Evolutionary conservation across 1,140 invertebrate species (phyloP).

Genomic region (Lerema accius): DNA sequence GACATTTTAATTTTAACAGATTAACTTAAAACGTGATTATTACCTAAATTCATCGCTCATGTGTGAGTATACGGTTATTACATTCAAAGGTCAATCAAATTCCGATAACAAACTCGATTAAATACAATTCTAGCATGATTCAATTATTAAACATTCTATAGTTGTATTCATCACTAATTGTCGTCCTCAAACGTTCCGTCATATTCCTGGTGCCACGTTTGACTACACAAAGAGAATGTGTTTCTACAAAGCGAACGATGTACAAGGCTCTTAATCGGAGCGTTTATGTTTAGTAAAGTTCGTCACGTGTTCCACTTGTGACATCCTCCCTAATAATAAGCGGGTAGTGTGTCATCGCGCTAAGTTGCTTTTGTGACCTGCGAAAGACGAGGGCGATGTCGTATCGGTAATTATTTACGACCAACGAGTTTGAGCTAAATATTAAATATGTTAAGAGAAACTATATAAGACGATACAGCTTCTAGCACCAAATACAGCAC

Average conservation of each 20-base stretch:
- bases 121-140: no score
- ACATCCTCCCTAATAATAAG: conserved; percentile 22
- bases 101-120: no score
- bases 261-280: conserved; percentile 20
- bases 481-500: no score
- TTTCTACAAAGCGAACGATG: conserved; percentile 22
- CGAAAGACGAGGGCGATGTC: neutral
- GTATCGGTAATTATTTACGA: neutral
- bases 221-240: conserved; percentile 16
- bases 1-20: no score
- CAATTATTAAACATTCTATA: no score
- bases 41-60: neutral
- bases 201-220: neutral
- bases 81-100: no score
- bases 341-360: conserved; percentile 1
- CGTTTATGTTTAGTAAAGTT: conserved; percentile 27
- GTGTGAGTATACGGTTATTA: neutral
- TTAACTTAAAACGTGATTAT: no score
- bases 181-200: neutral
- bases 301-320: conserved; percentile 19
- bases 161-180: no score
- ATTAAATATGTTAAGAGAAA: no score
- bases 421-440: neutral
- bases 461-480: no score
- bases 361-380: conserved; percentile 8